Base-by-base conservation (phyloP, 2,113 vertebrate species). In the Myotis brandtii region DNA sequence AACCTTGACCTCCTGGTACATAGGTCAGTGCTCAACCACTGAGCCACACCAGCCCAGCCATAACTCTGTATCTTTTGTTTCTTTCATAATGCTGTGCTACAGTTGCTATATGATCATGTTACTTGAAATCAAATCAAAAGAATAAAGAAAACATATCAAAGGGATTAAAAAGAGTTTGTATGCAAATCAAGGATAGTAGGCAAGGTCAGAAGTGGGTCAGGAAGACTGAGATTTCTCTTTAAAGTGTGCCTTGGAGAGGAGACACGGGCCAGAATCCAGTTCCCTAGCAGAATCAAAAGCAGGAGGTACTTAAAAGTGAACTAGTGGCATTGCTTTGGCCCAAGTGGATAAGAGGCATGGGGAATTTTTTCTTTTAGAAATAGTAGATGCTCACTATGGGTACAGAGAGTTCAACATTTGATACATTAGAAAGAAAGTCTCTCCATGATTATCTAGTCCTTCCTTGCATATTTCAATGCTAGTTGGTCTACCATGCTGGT, bases 81-180 rank as follows among this genome's bases (percentile, higher is more conserved):
- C 16, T n/a, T 67, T 91, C 80, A 59, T 70, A 79, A 1, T 40
- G 9, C 21, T 72, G 56, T 70, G 17, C 32, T 50, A 27, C 9
- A 90, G n/a, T 79, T 32, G 46, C 81, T 93, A 14, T 54, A 8
- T 59, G 93, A 85, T 86, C 20, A 69, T 52, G 25, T 23, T 79
- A 46, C 17, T 80, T 93, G 52, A 95, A 94, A 77, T 77, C 83
- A 66, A 81, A 46, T 91, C 52, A 82, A 73, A 14, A 40, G 40
- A 77, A 77, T 34, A 82, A 32, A 83, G 59, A 76, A 86, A 46
- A 21, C 54, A 69, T 54, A 59, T 7, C 64, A 67, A 70, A 83
- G 21, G 2, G 54, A 86, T 73, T 34, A 94, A 27, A 30, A 92
- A 89, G 62, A 86, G 72, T 40, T 77, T 66, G 10, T 46, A 50